Evolutionary conservation across 2,113 vertebrate species (phyloP), one percentile per base, ranked within the genome.

Genomic region (Lontra canadensis): DNA sequence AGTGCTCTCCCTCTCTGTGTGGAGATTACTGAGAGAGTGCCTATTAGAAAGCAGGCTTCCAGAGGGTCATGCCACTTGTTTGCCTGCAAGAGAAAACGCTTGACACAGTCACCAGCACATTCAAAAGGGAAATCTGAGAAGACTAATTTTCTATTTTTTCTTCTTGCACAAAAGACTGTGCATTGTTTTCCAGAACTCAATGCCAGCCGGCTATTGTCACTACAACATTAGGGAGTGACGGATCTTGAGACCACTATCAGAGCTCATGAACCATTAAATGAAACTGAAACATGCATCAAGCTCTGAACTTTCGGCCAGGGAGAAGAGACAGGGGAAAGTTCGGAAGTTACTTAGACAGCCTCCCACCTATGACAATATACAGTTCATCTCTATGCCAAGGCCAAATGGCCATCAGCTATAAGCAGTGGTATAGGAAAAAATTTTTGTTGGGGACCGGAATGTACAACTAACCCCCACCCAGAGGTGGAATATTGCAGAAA

Each of bases 61-160:
- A 36, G 3, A 52, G 15, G 18, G 18, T 20, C 74, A 73, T 5
- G 3, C 20, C 15, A 11, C 5, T 59, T 69, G 88, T 55, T 52
- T 92, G 26, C 82, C 95, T 97, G 18, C 36, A 84, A 81, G 61
- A 96, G n/a, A 63, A 44, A 96, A 25, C 34, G 71, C 85, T 96
- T 90, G 84, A 95, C 88, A 76, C 84, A 61, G 39, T 34, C 20
- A 79, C 23, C 25, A 92, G 84, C 57, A 88, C 69, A 71, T 90
- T 92, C 63, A 80, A 95, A 95, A 97, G 78, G 12, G 39, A 96
- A 97, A 96, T 92, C 44, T 74, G 73, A 91, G 67, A 96, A 85
- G 47, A 94, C 91, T 67, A 49, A 96, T 94, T 96, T 97, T 95
- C 57, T 82, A 29, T 59, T 88, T 87, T 96, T 94, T 42, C 39